Base-by-base conservation (phyloP, 2,888 invertebrate species). In the Erebia epiphron region DNA sequence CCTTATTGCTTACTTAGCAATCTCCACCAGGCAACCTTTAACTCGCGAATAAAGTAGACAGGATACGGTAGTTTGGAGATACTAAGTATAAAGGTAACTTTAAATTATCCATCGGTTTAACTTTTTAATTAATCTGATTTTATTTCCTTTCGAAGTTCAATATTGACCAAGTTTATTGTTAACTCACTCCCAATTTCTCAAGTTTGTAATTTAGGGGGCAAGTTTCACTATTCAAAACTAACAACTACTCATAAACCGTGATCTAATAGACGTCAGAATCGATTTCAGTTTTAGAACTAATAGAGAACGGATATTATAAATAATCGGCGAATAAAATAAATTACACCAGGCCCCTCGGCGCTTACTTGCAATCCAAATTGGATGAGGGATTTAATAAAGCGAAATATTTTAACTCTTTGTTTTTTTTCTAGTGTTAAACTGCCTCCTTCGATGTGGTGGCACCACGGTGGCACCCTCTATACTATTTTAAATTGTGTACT, bases 191-290 rank as follows among this genome's bases (percentile, higher is more conserved):
- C 9, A 21, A 66, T 66, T 46, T 46, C 46, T 62, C 49, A 3
- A 67, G 67, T 58, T 67, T 50, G 67, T 58, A 58, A 67, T 58
- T 58, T 58, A 67, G 21, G 7, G 13, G 49, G 49, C 58, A 67
- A 67, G 58, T 67, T 67, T 67, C 46, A 26, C 49, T 56, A 67
- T 49, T 56, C 43, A 16, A 8, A 49, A 67, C 49, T 67, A 67
- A 21, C 57, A 67, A 58, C 58, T 35, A n/a, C 46, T 16, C 26
- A 18, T 57, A 46, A 26, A 46, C 18, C 43, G 57, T 57, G 5
- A 67, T 21, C 57, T 58, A 57, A n/a, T n/a, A 41, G 56, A 49
- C 2, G 65, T 57, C 49, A 46, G n/a, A 46, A 66, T 49, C 66
- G 46, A 57, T 66, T 57, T 46, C 54, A 16, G 18, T 14, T 46